Conservation (phyloP, 2,888 invertebrate species). For the Thera britannica region DNA sequence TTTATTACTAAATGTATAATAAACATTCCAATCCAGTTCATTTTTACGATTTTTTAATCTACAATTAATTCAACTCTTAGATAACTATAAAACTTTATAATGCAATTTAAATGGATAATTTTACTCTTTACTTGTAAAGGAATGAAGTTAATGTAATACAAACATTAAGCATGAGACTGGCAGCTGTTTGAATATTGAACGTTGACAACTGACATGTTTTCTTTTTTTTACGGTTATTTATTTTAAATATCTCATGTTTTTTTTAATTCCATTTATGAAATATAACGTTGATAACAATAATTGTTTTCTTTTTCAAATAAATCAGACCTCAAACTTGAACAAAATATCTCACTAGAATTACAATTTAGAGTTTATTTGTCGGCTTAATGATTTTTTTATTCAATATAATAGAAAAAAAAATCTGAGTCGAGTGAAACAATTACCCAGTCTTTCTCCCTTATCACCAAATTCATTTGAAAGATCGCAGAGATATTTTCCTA, state of each 20-base stretch:
- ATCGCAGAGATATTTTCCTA: conserved; percentile 22
- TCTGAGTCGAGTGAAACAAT: neutral
- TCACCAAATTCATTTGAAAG: neutral
- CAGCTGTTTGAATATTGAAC: conserved; percentile 4
- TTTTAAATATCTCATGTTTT: neutral
- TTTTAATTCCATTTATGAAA: too few relatives aligned
- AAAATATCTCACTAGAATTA: too few relatives aligned
- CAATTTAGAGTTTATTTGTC: too few relatives aligned
- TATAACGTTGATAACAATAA: too few relatives aligned
- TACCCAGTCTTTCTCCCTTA: neutral
- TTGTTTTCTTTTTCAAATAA: too few relatives aligned
- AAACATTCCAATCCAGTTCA: conserved; percentile 41
- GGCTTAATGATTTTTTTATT: too few relatives aligned
- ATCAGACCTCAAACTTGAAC: too few relatives aligned
- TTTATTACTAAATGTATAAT: conserved; percentile 41
- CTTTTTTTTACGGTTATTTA: neutral
- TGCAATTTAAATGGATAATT: conserved; percentile 40
- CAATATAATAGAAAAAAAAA: too few relatives aligned
- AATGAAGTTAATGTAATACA: conserved; percentile 23
- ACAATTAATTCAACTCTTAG: conserved; percentile 49
- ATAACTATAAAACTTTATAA: conserved; percentile 41
- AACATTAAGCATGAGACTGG: conserved; percentile 13
- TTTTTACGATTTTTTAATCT: conserved; percentile 52
- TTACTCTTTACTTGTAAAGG: conserved; percentile 35
- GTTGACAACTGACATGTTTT: conserved; percentile 13